Evolutionary conservation across 2,113 vertebrate species (phyloP).

Genomic region (Elaphurus davidianus): DNA sequence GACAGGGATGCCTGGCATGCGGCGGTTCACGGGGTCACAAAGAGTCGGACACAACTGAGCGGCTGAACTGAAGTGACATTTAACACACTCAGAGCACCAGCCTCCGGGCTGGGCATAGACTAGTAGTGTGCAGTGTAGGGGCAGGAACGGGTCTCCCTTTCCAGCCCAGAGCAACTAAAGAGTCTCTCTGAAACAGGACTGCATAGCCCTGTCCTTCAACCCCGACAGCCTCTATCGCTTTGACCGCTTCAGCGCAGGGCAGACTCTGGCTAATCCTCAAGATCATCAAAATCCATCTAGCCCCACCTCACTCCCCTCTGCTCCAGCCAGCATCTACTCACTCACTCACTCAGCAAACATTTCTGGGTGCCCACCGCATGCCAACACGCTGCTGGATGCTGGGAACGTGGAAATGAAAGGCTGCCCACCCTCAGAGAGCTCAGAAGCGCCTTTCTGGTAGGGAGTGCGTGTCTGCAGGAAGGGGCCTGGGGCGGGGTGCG

Average conservation of each 20-base stretch:
- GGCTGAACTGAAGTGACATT: not conserved
- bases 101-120: not conserved
- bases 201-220: not conserved
- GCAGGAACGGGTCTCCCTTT: not conserved
- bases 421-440: conserved; percentile 4
- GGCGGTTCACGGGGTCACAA: not conserved
- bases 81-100: not conserved
- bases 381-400: not conserved
- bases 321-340: not conserved
- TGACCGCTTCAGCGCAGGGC: not conserved
- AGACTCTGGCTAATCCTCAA: not conserved
- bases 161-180: not conserved
- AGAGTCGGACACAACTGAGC: not conserved
- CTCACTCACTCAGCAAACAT: conserved; percentile 30
- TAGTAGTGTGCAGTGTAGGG: not conserved
- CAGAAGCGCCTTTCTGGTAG: conserved; percentile 15
- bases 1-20: not conserved
- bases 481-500: not conserved
- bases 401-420: conserved; percentile 21
- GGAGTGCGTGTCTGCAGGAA: not conserved
- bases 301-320: not conserved
- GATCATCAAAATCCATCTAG: not conserved
- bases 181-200: not conserved
- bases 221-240: not conserved
- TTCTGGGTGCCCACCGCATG: not conserved